Evolutionary conservation across 35 echinoderm and acorn worm genomes (phyloP).

Genomic region (Eucidaris tribuloides): DNA sequence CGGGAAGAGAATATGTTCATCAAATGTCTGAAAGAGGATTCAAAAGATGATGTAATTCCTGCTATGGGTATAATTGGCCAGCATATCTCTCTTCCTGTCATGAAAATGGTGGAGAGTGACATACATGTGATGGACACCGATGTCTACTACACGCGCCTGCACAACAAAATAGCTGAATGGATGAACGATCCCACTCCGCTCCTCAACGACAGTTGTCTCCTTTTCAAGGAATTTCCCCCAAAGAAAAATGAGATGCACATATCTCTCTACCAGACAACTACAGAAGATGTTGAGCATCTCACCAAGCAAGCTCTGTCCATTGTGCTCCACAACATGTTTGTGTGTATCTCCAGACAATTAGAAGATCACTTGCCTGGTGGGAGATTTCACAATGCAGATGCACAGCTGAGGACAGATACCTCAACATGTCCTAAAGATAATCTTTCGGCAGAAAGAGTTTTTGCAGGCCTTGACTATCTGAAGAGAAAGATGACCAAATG

Average conservation of each 20-base stretch:
- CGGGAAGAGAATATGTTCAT: slow-evolving; percentile 35
- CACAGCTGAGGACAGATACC: not conserved
- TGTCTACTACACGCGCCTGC: slow-evolving; percentile 36
- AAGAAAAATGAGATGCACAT: slow-evolving; percentile 28
- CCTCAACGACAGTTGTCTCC: slow-evolving; percentile 24
- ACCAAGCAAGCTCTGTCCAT: slow-evolving; percentile 52
- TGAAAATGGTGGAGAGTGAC: slow-evolving; percentile 54
- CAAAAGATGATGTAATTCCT: not conserved
- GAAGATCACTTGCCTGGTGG: slow-evolving; percentile 60
- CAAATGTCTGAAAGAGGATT: slow-evolving; percentile 11
- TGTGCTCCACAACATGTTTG: slow-evolving; percentile 71
- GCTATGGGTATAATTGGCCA: slow-evolving; percentile 43
- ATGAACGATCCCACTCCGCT: slow-evolving; percentile 27
- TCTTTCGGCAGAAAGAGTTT: slow-evolving; percentile 52
- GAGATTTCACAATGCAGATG: slow-evolving; percentile 13
- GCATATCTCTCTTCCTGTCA: slow-evolving; percentile 42
- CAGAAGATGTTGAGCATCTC: slow-evolving; percentile 18
- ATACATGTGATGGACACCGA: slow-evolving; percentile 55
- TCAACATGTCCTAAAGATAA: slow-evolving; percentile 46
- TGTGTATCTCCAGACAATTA: slow-evolving; percentile 43
- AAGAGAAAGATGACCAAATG: slow-evolving; percentile 61
- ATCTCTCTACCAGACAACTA: not conserved
- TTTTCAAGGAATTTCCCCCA: slow-evolving; percentile 34
- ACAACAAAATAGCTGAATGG: slow-evolving; percentile 14
- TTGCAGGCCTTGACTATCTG: slow-evolving; percentile 68